Base-by-base conservation (phyloP, 2,113 vertebrate genomes). In the Pteruthius melanotis region DNA sequence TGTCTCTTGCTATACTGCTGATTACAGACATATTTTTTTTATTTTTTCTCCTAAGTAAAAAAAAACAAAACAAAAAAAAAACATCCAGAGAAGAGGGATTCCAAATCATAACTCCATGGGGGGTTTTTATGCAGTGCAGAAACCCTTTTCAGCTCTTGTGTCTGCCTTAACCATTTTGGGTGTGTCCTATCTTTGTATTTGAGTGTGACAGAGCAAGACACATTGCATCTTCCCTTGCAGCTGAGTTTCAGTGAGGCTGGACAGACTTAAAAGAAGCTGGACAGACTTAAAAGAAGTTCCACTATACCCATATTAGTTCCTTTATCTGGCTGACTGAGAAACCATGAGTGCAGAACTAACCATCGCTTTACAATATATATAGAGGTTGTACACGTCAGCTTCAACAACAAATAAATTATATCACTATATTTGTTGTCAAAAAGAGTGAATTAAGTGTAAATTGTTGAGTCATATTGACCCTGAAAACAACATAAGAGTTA, bases 41-140 rank as follows among this genome's bases (percentile, higher is more conserved):
- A n/a, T n/a, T 64, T 18, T 35, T 10, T 20, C 52, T 50, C 53
- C 8, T 15, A 31, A 39, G 9, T 7, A 1, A 14, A 42, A 39
- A 44, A 30, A 40, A 24, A 27, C 37, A 19, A 27, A 15, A 22
- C 31, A 52, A 18, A 7, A 26, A 13, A 4, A 22, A 56, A 14
- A 56, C 9, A 35, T 15, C 56, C 24, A 33, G 20, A 59, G 44
- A 61, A 15, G 22, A 85, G 13, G 40, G 2, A 68, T 70, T 9
- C 4, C 1, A 6, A 44, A 12, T 19, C 7, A 27, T n/a, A 57
- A 28, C 3, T 15, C 13, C 27, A 23, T 13, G 9, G 15, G 15
- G 6, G 0, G 4, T 4, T 1, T 1, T 8, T 30, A 82, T 57
- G 18, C 5, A 4, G 18, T 9, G 8, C 26, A 79, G 50, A 75